A percentile compares a stretch with the other conserved stretches of the same genome.
phyloP scores from a whole-genome alignment of 1,140 invertebrate genomes.

The Drosophila setifemur region DNA sequence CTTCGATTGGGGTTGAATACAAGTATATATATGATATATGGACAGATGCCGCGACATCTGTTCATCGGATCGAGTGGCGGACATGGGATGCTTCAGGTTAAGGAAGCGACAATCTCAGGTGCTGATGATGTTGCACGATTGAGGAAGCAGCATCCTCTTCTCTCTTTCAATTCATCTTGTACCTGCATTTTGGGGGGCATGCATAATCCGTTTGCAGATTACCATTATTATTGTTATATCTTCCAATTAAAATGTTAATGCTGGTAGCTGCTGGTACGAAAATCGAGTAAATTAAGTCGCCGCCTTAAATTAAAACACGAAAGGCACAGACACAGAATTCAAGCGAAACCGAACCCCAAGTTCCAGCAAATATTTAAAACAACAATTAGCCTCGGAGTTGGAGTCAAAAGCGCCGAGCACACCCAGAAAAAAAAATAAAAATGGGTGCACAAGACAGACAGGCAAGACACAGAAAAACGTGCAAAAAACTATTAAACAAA shows the following conservation, averaged over 20 bases:
- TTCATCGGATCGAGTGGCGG: constrained; percentile 41
- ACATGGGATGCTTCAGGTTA: constrained; percentile 58
- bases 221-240: constrained; percentile 29
- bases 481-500: constrained; percentile 37
- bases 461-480: constrained; percentile 15
- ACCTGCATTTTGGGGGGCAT: constrained; percentile 21
- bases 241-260: constrained; percentile 63
- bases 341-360: constrained; percentile 34
- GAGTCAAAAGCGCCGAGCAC: constrained; percentile 27
- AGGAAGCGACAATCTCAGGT: constrained; percentile 61
- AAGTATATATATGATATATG: constrained; percentile 21
- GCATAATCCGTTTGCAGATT: constrained; percentile 34
- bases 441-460: constrained; percentile 14
- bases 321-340: constrained; percentile 15
- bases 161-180: constrained; percentile 31
- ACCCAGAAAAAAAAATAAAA: constrained; percentile 50
- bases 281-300: constrained; percentile 53
- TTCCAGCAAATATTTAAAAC: constrained; percentile 62
- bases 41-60: constrained; percentile 53
- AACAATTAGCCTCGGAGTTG: constrained; percentile 48
- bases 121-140: constrained; percentile 49
- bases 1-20: neutral
- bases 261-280: too few relatives aligned
- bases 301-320: constrained; percentile 54
- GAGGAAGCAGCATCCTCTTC: constrained; percentile 69